These are phyloP conservation scores for Thera britannica DNA, from an alignment of 2,888 invertebrate species.

Conservation along the genomic window DNA sequence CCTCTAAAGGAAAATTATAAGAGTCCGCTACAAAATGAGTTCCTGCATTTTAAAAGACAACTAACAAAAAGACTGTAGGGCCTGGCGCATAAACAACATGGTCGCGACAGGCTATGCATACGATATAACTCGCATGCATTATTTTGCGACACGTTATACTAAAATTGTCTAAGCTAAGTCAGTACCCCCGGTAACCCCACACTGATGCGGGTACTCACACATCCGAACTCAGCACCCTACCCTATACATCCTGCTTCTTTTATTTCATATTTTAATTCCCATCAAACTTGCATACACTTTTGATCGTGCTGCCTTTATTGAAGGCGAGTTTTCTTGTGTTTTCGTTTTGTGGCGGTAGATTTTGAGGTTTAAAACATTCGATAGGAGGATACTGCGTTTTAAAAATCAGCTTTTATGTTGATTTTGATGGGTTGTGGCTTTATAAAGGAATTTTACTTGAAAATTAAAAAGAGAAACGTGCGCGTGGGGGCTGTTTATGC, in stretches of 20 bases:
- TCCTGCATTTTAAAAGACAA: conserved; percentile 47
- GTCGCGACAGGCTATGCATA: conserved; percentile 63
- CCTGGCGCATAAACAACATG: conserved; percentile 53
- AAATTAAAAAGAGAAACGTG: background rate
- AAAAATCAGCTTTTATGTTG: conserved; percentile 17
- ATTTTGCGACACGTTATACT: conserved; percentile 76
- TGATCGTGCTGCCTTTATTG: conserved; percentile 41
- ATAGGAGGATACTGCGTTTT: conserved; percentile 20
- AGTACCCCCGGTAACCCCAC: conserved; percentile 61
- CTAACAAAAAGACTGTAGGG: conserved; percentile 52
- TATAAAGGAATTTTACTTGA: background rate
- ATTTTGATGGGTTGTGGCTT: background rate
- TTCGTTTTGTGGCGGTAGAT: conserved; percentile 39
- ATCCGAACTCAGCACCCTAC: conserved; percentile 61
- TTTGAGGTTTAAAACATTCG: conserved; percentile 30
- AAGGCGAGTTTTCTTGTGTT: conserved; percentile 34
- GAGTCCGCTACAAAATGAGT: conserved; percentile 40
- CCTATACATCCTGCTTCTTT: conserved; percentile 62
- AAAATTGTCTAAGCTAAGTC: conserved; percentile 82
- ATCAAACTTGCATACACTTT: conserved; percentile 43
- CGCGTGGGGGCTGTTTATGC: background rate
- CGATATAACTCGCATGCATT: conserved; percentile 67
- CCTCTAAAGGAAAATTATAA: conserved; percentile 17
- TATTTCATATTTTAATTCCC: conserved; percentile 46
- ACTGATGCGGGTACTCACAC: conserved; percentile 48